A percentile compares a stretch with the other conserved stretches of the same genome.
Evolutionary conservation across 2,113 vertebrate species (phyloP).

Genomic region (crab-eating macaque (Macaca fascicularis)): DNA sequence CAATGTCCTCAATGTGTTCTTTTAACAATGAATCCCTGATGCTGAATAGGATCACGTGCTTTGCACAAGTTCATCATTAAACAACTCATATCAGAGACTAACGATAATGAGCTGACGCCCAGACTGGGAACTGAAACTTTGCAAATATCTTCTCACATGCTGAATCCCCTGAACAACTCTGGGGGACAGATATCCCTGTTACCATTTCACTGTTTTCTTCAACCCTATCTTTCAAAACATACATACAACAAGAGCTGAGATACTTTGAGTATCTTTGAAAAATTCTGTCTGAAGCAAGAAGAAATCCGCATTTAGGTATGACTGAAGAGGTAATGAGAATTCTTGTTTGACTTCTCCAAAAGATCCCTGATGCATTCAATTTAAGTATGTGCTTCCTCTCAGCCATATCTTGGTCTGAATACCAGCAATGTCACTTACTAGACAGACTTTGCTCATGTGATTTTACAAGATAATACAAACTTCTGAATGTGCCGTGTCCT

Average conservation of each 20-base stretch:
- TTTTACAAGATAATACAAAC: background rate
- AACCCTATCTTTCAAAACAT: background rate
- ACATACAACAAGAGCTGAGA: background rate
- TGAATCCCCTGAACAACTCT: background rate
- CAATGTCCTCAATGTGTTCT: background rate
- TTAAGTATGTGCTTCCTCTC: background rate
- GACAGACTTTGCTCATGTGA: background rate
- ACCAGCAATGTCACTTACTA: background rate
- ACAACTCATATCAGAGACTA: background rate
- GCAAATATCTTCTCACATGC: background rate
- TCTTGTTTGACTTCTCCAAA: background rate
- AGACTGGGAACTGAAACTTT: background rate
- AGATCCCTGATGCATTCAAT: background rate
- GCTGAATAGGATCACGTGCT: background rate
- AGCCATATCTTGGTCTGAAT: background rate
- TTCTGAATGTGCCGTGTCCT: rapidly evolving
- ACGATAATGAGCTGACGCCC: background rate
- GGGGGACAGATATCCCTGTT: background rate
- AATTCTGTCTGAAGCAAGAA: background rate
- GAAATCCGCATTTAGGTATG: background rate
- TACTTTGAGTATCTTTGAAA: background rate
- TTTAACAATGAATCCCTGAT: background rate
- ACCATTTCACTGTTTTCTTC: background rate
- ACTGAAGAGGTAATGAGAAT: background rate
- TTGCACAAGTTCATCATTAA: background rate